Conservation (phyloP, 1,140 invertebrate genomes). For the Drosophila nigromelanica region DNA sequence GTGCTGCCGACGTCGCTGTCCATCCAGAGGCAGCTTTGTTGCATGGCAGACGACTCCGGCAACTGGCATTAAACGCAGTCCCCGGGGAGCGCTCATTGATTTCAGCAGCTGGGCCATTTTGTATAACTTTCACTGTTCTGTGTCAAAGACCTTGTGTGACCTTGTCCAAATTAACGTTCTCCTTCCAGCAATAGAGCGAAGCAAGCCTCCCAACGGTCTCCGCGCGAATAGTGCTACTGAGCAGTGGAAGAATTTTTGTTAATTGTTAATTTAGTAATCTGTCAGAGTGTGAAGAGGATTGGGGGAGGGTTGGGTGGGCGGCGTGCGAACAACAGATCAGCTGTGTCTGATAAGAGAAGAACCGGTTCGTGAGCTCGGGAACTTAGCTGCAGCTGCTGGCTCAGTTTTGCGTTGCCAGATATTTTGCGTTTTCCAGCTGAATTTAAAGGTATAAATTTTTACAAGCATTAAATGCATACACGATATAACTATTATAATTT, state of each 20-base stretch:
- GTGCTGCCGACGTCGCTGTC: conserved; percentile 31
- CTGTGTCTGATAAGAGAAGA: conserved; percentile 40
- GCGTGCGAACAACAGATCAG: conserved; percentile 10
- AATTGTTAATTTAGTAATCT: conserved; percentile 5
- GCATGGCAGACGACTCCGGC: neutral
- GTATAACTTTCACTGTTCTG: conserved; percentile 26
- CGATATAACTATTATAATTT: no score
- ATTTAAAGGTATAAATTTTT: no score
- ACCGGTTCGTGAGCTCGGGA: conserved; percentile 4
- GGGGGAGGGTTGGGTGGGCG: neutral
- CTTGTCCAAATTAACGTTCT: conserved; percentile 39
- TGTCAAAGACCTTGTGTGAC: conserved; percentile 72
- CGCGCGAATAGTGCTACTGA: conserved; percentile 41
- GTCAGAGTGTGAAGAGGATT: no score
- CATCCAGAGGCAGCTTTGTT: neutral
- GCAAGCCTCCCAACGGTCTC: conserved; percentile 6
- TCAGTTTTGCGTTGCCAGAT: conserved; percentile 17
- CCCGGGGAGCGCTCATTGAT: neutral
- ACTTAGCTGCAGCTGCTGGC: neutral
- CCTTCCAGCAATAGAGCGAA: conserved; percentile 18
- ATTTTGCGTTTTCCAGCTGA: neutral
- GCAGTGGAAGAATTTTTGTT: conserved; percentile 38
- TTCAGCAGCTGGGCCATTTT: conserved; percentile 56
- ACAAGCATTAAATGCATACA: no score
- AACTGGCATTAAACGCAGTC: neutral